Base-by-base conservation (phyloP, 2,797 vertebrate species). In the Sylvia borin region DNA sequence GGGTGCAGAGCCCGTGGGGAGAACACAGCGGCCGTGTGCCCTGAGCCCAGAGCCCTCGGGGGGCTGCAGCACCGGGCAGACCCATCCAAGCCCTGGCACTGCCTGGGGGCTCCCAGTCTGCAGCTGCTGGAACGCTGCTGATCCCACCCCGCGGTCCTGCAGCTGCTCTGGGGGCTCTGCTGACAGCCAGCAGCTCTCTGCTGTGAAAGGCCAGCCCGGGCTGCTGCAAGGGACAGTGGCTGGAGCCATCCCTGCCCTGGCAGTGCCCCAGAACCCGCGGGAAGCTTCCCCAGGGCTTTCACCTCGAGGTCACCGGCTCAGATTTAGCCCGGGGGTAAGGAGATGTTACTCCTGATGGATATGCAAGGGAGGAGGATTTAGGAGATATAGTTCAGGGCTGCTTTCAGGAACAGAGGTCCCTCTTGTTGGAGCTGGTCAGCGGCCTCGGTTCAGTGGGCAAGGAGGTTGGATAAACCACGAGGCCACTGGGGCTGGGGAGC, bases 61-160 rank as follows among this genome's bases (percentile, higher is more conserved):
- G n/a, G 40, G 60, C 50, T 10, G 5, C 34, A 58, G 60, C 60
- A 2, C 24, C 0, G 1, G 10, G 57, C 34, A 65, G 38, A 7
- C 1, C 14, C 29, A 11, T 12, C 77, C 16, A 1, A 1, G 2
- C 21, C 42, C 34, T 1, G 0, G 21, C 38, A 2, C 38, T 4
- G 29, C 7, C 0, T 8, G 7, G 43, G 25, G 7, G 16, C 47
- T 61, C 45, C 36, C 20, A 1, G 5, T 16, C 15, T 2, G 3
- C 15, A 36, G 50, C 19, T 66, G 45, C 50, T 4, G 38, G 15
- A 55, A n/a, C 0, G 0, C 36, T 13, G 3, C 51, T 0, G 1
- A 9, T 2, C 19, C 34, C 47, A 65, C 31, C 79, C 67, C 11
- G 0, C 0, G 13, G 31, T 34, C 53, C n/a, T 1, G 24, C 61